These are phyloP conservation scores for Esperia sulphurella DNA, from an alignment of 2,888 invertebrate genomes.

Conservation along the genomic window DNA sequence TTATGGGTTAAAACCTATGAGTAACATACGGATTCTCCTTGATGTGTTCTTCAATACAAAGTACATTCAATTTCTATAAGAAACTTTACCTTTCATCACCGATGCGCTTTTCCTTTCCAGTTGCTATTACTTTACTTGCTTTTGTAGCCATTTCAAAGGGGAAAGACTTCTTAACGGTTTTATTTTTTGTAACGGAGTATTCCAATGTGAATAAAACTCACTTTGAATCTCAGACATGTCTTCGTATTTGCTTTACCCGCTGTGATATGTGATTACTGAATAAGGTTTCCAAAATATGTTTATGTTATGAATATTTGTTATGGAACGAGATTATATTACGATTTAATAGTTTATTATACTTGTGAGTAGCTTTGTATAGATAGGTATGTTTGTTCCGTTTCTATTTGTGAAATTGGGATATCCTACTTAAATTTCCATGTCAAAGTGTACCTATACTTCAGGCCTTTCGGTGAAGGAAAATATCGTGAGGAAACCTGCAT, in stretches of 20 bases:
- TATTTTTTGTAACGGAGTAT: slow-evolving; percentile 28
- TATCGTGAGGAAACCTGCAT: no score
- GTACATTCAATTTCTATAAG: slow-evolving; percentile 18
- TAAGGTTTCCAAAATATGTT: neutral
- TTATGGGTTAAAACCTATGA: no score
- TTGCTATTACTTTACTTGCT: slow-evolving; percentile 4
- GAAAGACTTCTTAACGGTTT: slow-evolving; percentile 23
- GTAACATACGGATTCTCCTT: no score
- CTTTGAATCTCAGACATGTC: slow-evolving; percentile 29
- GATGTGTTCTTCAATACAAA: neutral
- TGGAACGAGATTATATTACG: neutral
- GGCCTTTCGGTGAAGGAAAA: no score
- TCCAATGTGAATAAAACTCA: slow-evolving; percentile 29
- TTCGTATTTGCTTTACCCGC: slow-evolving; percentile 11
- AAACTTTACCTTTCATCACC: slow-evolving; percentile 13
- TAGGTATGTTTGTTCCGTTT: no score
- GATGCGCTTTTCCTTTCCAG: slow-evolving; percentile 5
- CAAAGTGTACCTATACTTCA: no score
- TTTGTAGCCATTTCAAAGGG: slow-evolving; percentile 26
- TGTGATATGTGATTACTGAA: slow-evolving; percentile 3
- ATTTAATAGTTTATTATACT: no score
- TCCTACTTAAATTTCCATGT: no score
- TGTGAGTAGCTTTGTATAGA: no score
- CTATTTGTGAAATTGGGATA: no score
- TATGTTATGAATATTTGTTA: neutral